Conservation (phyloP, 2,888 invertebrate species). For the Drosophila kuntzei region DNA sequence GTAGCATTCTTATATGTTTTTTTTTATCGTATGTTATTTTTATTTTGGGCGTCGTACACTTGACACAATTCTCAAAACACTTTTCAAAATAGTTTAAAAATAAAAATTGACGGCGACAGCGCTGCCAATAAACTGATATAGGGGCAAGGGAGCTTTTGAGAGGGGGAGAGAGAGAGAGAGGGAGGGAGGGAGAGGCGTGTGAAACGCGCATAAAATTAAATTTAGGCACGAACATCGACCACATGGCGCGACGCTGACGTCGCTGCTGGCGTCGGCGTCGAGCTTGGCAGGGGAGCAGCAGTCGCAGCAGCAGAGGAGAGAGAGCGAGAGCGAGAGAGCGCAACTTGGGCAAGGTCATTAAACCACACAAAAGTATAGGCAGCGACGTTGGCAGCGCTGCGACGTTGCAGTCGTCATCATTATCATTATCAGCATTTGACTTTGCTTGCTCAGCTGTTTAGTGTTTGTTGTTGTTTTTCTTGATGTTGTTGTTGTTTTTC, state of each 20-base stretch:
- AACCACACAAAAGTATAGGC: conserved; percentile 68
- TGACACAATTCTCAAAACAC: conserved; percentile 73
- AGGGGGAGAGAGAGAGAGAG: conserved; percentile 7
- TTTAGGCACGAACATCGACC: conserved; percentile 73
- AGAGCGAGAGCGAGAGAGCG: conserved; percentile 25
- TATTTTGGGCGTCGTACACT: conserved; percentile 70
- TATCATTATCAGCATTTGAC: conserved; percentile 57
- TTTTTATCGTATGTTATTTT: conserved; percentile 14
- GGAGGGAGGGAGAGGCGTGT: conserved; percentile 43
- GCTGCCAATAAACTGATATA: conserved; percentile 64
- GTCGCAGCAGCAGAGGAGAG: not conserved
- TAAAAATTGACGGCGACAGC: conserved; percentile 45
- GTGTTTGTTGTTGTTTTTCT: conserved; percentile 21
- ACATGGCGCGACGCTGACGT: conserved; percentile 61
- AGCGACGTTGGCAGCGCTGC: conserved; percentile 33
- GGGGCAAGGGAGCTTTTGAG: conserved; percentile 15
- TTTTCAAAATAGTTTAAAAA: conserved; percentile 72
- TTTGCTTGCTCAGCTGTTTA: conserved; percentile 56
- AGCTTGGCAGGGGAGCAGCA: conserved; percentile 69
- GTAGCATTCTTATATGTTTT: not conserved
- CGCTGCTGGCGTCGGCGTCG: conserved; percentile 33
- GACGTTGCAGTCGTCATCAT: conserved; percentile 39
- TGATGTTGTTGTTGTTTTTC: conserved; percentile 26
- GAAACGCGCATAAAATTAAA: conserved; percentile 77
- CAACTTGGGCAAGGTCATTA: conserved; percentile 82